Conservation (phyloP, 2,888 invertebrate species). For the Rhodophaea formosa region DNA sequence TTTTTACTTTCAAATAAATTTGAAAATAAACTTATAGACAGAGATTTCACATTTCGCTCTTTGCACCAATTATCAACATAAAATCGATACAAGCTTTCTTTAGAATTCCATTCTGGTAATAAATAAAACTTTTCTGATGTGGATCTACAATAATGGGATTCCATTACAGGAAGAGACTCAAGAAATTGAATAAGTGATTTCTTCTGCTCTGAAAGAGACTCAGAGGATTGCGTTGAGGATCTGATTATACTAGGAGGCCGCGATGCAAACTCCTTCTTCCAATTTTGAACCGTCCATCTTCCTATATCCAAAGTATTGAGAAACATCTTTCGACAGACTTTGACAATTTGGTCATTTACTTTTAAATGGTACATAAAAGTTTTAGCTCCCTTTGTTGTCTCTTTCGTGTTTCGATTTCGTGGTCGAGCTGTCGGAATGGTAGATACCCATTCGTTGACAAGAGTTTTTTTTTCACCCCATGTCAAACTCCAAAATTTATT, state of each 20-base stretch:
- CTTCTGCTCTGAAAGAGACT: not conserved
- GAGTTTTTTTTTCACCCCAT: slow-evolving; percentile 1
- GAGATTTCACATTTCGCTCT: slow-evolving; percentile 21
- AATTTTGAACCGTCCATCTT: slow-evolving; percentile 24
- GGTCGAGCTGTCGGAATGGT: not conserved
- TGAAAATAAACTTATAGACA: slow-evolving; percentile 22
- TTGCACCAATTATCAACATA: slow-evolving; percentile 23
- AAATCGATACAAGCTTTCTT: slow-evolving; percentile 23
- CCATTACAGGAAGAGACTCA: slow-evolving; percentile 20
- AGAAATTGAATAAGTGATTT: not conserved
- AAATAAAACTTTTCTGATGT: slow-evolving; percentile 23
- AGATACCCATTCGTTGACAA: too few species aligned
- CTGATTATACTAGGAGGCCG: slow-evolving; percentile 16
- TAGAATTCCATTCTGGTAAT: slow-evolving; percentile 25
- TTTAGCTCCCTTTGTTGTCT: slow-evolving; percentile 19
- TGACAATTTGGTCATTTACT: slow-evolving; percentile 20
- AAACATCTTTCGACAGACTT: slow-evolving; percentile 25
- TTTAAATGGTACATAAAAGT: slow-evolving; percentile 23
- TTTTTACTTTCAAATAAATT: slow-evolving; percentile 24
- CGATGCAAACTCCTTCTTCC: slow-evolving; percentile 19
- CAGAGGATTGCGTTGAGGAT: slow-evolving; percentile 9
- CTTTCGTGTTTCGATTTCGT: slow-evolving; percentile 8
- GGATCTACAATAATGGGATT: slow-evolving; percentile 23
- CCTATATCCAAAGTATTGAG: slow-evolving; percentile 23
- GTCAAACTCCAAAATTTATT: not conserved